phyloP scores from a whole-genome alignment of 2,888 invertebrate species.

The Synergus japonicus region DNA sequence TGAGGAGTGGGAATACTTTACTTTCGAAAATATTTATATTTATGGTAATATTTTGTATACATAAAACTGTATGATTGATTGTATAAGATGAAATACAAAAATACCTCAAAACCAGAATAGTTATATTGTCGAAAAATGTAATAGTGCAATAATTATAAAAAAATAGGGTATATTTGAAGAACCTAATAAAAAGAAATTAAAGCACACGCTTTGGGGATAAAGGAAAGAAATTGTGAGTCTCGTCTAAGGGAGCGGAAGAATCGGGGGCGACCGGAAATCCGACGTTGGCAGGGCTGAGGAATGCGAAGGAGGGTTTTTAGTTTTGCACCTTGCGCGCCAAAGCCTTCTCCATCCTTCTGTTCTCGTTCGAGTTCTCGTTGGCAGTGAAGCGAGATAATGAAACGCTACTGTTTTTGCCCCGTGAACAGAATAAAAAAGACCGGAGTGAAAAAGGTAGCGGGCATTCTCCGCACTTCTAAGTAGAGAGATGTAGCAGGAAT shows the following conservation, averaged over 20 bases:
- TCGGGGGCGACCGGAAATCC: conserved; percentile 18
- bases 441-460: conserved; percentile 39
- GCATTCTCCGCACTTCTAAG: conserved; percentile 28
- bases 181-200: not conserved
- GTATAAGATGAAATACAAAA: no score
- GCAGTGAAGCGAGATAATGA: conserved; percentile 45
- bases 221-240: not conserved
- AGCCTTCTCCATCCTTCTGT: conserved; percentile 11
- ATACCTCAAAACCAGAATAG: not conserved
- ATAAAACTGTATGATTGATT: no score
- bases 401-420: conserved; percentile 45
- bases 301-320: conserved; percentile 30
- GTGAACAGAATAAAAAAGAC: conserved; percentile 41
- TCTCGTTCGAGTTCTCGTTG: conserved; percentile 41
- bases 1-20: not conserved
- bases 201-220: not conserved
- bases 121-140: not conserved
- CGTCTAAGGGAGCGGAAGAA: not conserved
- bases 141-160: not conserved
- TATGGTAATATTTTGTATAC: no score
- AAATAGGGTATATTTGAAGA: not conserved
- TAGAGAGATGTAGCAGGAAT: conserved; percentile 20
- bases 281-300: not conserved
- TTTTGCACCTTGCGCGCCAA: conserved; percentile 25
- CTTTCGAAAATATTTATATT: no score